phyloP scores from a whole-genome alignment of 2,113 vertebrate genomes.

The Aphyosemion australe region DNA sequence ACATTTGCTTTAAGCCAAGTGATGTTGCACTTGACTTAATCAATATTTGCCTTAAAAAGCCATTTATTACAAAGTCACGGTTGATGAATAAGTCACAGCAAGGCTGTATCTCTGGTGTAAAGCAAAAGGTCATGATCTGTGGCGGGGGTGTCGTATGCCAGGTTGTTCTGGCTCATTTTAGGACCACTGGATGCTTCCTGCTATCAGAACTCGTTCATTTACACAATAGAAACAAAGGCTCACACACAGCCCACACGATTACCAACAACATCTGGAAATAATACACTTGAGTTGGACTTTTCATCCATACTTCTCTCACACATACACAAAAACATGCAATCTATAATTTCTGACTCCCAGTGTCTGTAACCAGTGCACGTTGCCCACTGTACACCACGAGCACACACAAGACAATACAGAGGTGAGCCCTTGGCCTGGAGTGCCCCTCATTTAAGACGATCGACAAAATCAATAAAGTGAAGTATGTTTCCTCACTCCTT shows the following conservation, averaged over 20 bases:
- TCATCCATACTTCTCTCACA: slow-evolving; percentile 7
- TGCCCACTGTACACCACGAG: slow-evolving; percentile 48
- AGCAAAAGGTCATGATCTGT: slow-evolving; percentile 52
- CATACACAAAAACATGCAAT: slow-evolving; percentile 24
- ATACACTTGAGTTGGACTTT: slow-evolving; percentile 9
- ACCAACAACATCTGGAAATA: slow-evolving; percentile 9
- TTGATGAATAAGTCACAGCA: slow-evolving; percentile 63
- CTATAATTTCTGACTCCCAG: slow-evolving; percentile 25
- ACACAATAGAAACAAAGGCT: slow-evolving; percentile 5
- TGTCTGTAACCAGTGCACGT: slow-evolving; percentile 42
- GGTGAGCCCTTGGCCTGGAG: slow-evolving; percentile 80
- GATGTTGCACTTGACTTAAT: slow-evolving; percentile 69
- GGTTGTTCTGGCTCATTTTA: slow-evolving; percentile 14
- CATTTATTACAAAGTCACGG: slow-evolving; percentile 74
- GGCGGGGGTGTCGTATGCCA: slow-evolving; percentile 20
- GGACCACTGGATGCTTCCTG: slow-evolving; percentile 47
- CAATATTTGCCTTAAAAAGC: slow-evolving; percentile 77
- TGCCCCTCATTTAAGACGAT: slow-evolving; percentile 83
- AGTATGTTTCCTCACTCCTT: slow-evolving; percentile 79
- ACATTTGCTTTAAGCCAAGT: slow-evolving; percentile 74
- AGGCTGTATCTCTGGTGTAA: slow-evolving; percentile 56
- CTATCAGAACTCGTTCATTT: slow-evolving; percentile 32
- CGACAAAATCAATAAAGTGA: slow-evolving; percentile 84
- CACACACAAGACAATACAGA: slow-evolving; percentile 61
- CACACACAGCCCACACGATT: background rate